Percentiles rank a stretch among this genome's conserved stretches.
Evolutionary conservation across 2,888 invertebrate genomes (phyloP).

Genomic region (Gonocerus acuteangulatus): DNA sequence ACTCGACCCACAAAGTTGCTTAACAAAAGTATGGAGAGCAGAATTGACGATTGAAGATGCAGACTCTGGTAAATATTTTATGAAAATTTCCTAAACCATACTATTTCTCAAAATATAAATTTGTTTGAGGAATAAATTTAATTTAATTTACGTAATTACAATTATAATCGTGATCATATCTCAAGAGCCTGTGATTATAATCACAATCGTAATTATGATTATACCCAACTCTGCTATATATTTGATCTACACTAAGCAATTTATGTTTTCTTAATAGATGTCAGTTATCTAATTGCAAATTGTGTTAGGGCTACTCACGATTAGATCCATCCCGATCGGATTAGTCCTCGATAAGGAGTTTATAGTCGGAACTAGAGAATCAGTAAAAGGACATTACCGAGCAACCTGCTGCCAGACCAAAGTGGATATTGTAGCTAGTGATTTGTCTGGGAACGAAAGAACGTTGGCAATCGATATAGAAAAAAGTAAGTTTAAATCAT

Average conservation of each 20-base stretch:
- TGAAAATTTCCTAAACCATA: too few relatives aligned
- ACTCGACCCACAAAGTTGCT: slow-evolving; percentile 51
- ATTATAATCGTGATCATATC: too few relatives aligned
- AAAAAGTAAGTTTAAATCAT: slow-evolving; percentile 44
- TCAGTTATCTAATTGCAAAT: too few relatives aligned
- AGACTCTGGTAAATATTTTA: slow-evolving; percentile 49
- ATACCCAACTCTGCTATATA: too few relatives aligned
- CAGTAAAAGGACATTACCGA: slow-evolving; percentile 58
- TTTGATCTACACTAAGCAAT: too few relatives aligned
- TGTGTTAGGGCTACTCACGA: slow-evolving; percentile 38
- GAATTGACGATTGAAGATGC: slow-evolving; percentile 60
- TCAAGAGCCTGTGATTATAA: too few relatives aligned
- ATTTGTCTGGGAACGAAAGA: slow-evolving; percentile 59
- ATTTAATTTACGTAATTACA: too few relatives aligned
- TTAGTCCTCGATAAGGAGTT: slow-evolving; percentile 56
- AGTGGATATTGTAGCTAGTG: slow-evolving; percentile 59
- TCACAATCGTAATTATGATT: too few relatives aligned
- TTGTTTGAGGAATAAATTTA: too few relatives aligned
- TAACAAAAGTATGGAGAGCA: slow-evolving; percentile 60
- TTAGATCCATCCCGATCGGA: slow-evolving; percentile 46
- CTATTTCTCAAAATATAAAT: too few relatives aligned
- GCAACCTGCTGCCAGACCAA: slow-evolving; percentile 66
- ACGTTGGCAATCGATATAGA: slow-evolving; percentile 56
- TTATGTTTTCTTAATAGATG: too few relatives aligned
- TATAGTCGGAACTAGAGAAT: slow-evolving; percentile 59